Evolutionary conservation across 2,113 vertebrate genomes (phyloP), one percentile per base, ranked within the genome.

Genomic region (Empidonax alnorum): DNA sequence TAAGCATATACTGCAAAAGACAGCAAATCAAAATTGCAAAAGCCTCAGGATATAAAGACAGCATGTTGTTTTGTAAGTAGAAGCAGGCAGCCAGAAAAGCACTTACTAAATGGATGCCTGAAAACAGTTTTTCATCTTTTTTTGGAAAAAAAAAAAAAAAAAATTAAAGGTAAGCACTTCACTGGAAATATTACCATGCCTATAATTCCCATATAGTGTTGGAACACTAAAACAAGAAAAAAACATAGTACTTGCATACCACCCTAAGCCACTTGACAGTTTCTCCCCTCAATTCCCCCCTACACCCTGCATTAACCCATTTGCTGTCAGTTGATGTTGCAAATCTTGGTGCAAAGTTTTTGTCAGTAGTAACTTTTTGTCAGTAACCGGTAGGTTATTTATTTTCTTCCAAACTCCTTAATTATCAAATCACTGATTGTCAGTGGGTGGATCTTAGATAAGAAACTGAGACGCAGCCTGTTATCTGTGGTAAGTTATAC

Each of bases 71-170:
- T 87, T 82, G 6, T 55, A 93, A 91, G 90, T 31, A 87, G 55
- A 79, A 73, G 53, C 59, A 86, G 59, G 89, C 58, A 93, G 69
- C 31, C 65, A 95, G 88, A 94, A 94, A 37, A 80, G 50, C 72
- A 84, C 87, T 93, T 88, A 91, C 53, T 93, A 95, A 97, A 96
- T 82, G 66, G 89, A 95, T 91, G 62, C 80, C 75, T 80, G 62
- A 94, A 94, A 96, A 95, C 50, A 86, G 53, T 68, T 86, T 68
- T 83, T 41, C 20, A 17, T 44, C 5, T 22, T 25, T 41, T 66
- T 46, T 47, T 58, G 39, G 49, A 12, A 28, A 50, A 61, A 30
- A 24, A 37, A 53, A 25, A 7, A 33, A 53, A 8, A 19, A 44
- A 44, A 66, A 67, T 41, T 76, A 69, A 55, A 83, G 22, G 25